A percentile compares a stretch with the other conserved stretches of the same genome.
These are phyloP conservation scores for Chaenocephalus aceratus DNA, from an alignment of 2,113 vertebrate species.

Conservation along the genomic window DNA sequence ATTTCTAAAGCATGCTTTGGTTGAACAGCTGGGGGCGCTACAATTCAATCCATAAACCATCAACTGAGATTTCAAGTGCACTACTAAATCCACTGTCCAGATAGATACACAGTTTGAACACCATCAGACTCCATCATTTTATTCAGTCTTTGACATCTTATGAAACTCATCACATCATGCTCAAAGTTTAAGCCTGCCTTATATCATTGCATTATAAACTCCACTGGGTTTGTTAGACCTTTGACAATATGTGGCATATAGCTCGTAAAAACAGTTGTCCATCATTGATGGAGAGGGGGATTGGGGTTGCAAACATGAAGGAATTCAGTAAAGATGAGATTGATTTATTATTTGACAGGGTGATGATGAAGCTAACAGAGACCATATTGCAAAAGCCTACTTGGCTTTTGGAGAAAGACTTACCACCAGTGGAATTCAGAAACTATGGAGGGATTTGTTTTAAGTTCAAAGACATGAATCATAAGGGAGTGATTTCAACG, in stretches of 20 bases:
- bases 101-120: background rate
- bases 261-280: conserved; percentile 25
- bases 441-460: conserved; percentile 76
- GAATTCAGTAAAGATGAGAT: conserved; percentile 64
- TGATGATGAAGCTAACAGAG: conserved; percentile 51
- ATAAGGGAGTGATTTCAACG: conserved; percentile 68
- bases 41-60: conserved; percentile 4
- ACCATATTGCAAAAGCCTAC: conserved; percentile 64
- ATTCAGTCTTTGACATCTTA: background rate
- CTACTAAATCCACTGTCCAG: background rate
- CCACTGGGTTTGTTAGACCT: background rate
- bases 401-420: conserved; percentile 73
- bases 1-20: background rate
- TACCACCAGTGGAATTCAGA: conserved; percentile 78
- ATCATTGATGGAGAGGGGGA: conserved; percentile 11
- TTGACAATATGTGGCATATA: background rate
- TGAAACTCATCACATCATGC: background rate
- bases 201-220: background rate
- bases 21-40: conserved; percentile 55
- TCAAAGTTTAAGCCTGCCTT: background rate
- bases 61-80: background rate
- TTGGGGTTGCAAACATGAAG: conserved; percentile 41
- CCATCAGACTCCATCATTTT: background rate
- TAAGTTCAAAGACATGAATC: conserved; percentile 82
- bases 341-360: conserved; percentile 72